Percentiles rank a stretch among this genome's conserved stretches.
Conservation (phyloP, 1,140 invertebrate genomes). For the Philopotamus ludificatus region DNA sequence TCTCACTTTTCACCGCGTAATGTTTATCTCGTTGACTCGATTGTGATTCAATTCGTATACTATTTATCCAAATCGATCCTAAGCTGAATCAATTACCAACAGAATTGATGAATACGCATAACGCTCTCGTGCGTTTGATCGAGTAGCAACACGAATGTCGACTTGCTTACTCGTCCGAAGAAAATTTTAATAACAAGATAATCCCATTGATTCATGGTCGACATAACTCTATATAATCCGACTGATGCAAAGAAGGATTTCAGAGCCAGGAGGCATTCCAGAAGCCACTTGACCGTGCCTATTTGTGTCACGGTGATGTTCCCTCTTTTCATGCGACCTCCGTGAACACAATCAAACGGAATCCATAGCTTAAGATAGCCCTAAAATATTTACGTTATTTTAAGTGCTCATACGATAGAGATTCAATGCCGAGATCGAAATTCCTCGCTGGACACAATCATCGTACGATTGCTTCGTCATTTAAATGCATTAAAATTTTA, state of each 20-base stretch:
- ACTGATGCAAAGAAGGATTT: slow-evolving; percentile 22
- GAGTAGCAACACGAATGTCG: background rate
- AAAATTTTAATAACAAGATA: background rate
- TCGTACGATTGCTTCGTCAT: too few relatives aligned
- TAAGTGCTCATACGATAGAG: too few relatives aligned
- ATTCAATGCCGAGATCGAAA: too few relatives aligned
- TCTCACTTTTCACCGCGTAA: too few relatives aligned
- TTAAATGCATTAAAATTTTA: too few relatives aligned
- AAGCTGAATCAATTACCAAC: too few relatives aligned
- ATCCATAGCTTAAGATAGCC: background rate
- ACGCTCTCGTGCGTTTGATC: background rate
- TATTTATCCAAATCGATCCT: too few relatives aligned
- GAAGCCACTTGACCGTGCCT: slow-evolving; percentile 2
- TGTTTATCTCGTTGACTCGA: background rate
- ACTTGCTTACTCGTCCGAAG: background rate
- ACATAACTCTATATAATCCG: slow-evolving; percentile 19
- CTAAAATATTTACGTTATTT: background rate
- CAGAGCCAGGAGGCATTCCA: slow-evolving; percentile 1
- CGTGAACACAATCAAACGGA: background rate
- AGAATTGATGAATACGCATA: background rate
- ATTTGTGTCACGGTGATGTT: background rate
- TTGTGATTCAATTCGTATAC: background rate
- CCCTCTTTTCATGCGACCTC: background rate
- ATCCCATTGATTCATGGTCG: background rate
- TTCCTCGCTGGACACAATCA: too few relatives aligned